Evolutionary conservation across 2,113 vertebrate species (phyloP).

Genomic region (Morone saxatilis): DNA sequence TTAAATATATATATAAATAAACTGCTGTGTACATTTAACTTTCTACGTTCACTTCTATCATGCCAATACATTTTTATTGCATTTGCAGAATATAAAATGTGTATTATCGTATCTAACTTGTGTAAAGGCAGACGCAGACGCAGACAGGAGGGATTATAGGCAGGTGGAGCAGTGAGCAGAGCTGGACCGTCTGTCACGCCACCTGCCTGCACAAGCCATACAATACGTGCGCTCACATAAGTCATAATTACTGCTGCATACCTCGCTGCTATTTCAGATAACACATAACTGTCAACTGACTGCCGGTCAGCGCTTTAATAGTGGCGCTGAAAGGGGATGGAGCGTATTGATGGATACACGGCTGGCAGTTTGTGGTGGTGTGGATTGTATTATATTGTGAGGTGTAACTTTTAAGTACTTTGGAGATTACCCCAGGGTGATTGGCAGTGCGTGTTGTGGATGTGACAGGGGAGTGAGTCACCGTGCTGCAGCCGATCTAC

Average conservation of each 20-base stretch:
- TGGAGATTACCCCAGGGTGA: not conserved
- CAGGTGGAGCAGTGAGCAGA: constrained; percentile 13
- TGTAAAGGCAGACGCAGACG: not conserved
- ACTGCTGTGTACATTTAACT: not conserved
- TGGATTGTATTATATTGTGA: not conserved
- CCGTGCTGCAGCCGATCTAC: not conserved
- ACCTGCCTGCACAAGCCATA: constrained; percentile 10
- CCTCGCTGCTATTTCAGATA: no score
- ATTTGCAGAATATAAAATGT: not conserved
- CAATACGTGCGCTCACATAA: not conserved
- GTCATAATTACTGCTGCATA: not conserved
- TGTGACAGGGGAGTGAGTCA: not conserved
- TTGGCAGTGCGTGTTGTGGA: not conserved
- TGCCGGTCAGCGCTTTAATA: not conserved
- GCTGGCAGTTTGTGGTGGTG: not conserved
- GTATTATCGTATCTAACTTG: not conserved
- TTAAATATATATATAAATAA: not conserved
- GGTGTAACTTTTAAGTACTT: not conserved
- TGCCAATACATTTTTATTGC: not conserved
- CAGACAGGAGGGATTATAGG: constrained; percentile 50
- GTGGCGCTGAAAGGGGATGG: not conserved
- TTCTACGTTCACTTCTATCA: not conserved
- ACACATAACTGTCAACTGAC: not conserved
- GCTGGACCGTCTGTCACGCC: constrained; percentile 48
- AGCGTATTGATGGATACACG: no score